Percentiles rank a stretch among this genome's conserved stretches.
These are phyloP conservation scores for Zootermopsis nevadensis DNA, from an alignment of 2,888 invertebrate species.

Conservation along the genomic window DNA sequence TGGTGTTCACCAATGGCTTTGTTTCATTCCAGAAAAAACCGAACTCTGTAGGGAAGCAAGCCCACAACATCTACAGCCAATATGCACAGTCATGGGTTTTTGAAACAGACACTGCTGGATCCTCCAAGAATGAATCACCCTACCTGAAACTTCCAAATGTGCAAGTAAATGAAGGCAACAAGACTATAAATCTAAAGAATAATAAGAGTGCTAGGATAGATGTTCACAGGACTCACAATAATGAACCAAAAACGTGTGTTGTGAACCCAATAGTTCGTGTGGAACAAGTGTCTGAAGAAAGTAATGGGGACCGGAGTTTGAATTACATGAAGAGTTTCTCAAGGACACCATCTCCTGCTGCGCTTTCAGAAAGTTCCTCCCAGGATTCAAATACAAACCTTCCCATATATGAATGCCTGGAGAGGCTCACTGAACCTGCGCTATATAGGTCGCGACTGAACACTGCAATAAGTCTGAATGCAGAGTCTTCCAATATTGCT, in stretches of 20 bases:
- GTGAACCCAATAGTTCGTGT: constrained; percentile 64
- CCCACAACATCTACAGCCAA: constrained; percentile 61
- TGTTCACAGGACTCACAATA: constrained; percentile 47
- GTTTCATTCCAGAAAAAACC: constrained; percentile 51
- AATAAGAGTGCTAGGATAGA: constrained; percentile 52
- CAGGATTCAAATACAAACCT: constrained; percentile 62
- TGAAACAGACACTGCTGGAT: constrained; percentile 59
- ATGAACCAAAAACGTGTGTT: constrained; percentile 56
- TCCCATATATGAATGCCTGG: constrained; percentile 63
- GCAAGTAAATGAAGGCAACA: constrained; percentile 43
- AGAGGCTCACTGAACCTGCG: constrained; percentile 64
- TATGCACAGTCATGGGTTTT: constrained; percentile 68
- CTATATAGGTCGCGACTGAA: constrained; percentile 63
- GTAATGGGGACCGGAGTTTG: constrained; percentile 63
- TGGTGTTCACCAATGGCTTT: background rate
- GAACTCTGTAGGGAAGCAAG: constrained; percentile 50
- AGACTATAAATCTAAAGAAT: constrained; percentile 41
- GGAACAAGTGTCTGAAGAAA: constrained; percentile 64
- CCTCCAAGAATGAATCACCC: constrained; percentile 56
- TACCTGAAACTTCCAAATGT: constrained; percentile 52
- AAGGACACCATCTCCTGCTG: constrained; percentile 64
- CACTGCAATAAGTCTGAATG: constrained; percentile 60
- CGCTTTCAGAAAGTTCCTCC: constrained; percentile 60
- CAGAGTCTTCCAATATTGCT: constrained; percentile 50
- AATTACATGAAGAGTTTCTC: constrained; percentile 67